Evolutionary conservation across 1,140 invertebrate species (phyloP), one percentile per base, ranked within the genome.

Genomic region (Chironomus striatipennis): DNA sequence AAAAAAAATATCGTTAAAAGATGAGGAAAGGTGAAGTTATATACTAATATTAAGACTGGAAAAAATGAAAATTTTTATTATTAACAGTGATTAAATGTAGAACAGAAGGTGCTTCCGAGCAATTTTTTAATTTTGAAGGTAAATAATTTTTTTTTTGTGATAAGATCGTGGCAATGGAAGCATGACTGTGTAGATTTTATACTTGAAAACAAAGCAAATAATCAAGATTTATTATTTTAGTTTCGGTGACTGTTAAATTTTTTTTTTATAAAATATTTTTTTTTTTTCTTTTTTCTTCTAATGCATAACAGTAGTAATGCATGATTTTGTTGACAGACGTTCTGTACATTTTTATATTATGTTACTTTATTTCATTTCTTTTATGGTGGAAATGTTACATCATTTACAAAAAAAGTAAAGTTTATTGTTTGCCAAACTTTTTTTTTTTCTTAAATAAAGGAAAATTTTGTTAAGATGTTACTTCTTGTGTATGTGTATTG

Each of bases 321-420:
- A 34, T 34, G 24, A 34, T 2, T 34, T 34, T 5, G 24, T 34
- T 34, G 5, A 34, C 24, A 34, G 24, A 34, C 24, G 24, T 34
- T 34, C 24, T 34, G 24, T 34, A 34, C 24, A 34, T 57, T 57
- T 5, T 57, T 57, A 10, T 15, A 47, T 47, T 47, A 12, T 57
- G n/a, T 57, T 57, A 57, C n/a, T 57, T 57, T n/a, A 57, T 57
- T 57, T 57, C 12, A n/a, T 57, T 57, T 57, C 47, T 12, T 57
- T n/a, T 57, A 57, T 57, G 47, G 47, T 57, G 47, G n/a, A 57
- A n/a, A 57, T 57, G 47, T 57, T 57, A 57, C 47, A 57, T n/a
- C 12, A 57, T 57, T 57, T 57, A 57, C 47, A 57, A n/a, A n/a
- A n/a, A n/a, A n/a, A n/a, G n/a, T n/a, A n/a, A 34, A 34, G 24